Evolutionary conservation across 2,113 vertebrate genomes (phyloP), one percentile per base, ranked within the genome.

Genomic region (Loxodonta africana): DNA sequence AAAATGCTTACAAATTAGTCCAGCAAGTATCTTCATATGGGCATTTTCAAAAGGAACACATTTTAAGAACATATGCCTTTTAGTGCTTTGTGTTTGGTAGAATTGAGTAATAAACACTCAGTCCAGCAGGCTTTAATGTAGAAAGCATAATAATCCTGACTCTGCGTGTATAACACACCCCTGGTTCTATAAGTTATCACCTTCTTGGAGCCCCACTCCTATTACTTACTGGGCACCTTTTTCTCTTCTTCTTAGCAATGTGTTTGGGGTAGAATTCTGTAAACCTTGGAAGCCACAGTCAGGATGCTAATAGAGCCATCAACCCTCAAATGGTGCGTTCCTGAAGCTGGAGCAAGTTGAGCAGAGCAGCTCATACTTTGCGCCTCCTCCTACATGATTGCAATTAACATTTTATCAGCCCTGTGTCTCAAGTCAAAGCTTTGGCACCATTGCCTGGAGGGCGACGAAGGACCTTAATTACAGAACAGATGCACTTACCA

Each of bases 341-440:
- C 9, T 48, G 2, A 78, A 57, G 91, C 25, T 85, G 51, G 48
- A 2, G 10, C 77, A 26, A 96, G 92, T 26, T 88, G 91, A 93
- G 81, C 86, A 62, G 69, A 11, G 51, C 83, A 62, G 69, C 44
- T 67, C 51, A 8, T 67, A 63, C 85, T 44, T 60, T 90, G 73
- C 0, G 0, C 74, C 63, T 81, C 94, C 94, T 95, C 76, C 62
- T 5, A 17, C 62, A 89, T 77, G 65, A 96, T 81, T 93, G 95
- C 96, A 98, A 91, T 97, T 97, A 98, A 95, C 33, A 0, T 97
- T 95, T 98, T 93, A 89, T 95, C 86, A 97, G 94, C 73, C 90
- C 97, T 92, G 0, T 82, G 88, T 96, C 62, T 97, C 69, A 6
- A 95, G 44, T 95, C 69, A 41, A 76, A 82, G 53, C 23, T 17